phyloP scores from a whole-genome alignment of 2,797 vertebrate species.

The Helostoma temminkii region DNA sequence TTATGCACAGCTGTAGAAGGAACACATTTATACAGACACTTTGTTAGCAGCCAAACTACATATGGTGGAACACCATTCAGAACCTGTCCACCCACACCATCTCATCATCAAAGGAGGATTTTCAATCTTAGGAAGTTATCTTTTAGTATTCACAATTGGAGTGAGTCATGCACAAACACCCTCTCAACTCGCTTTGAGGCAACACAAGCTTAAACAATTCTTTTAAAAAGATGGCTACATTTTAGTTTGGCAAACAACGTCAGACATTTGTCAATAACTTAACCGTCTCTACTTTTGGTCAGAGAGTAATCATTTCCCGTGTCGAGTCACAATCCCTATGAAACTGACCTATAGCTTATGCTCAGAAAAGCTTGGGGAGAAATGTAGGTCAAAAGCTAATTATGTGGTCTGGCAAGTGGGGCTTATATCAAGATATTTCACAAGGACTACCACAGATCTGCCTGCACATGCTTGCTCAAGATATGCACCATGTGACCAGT shows the following conservation, averaged over 20 bases:
- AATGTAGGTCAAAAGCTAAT: slow-evolving; percentile 85
- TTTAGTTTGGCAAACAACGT: slow-evolving; percentile 64
- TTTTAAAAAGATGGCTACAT: slow-evolving; percentile 56
- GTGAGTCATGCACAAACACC: slow-evolving; percentile 70
- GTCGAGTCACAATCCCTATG: slow-evolving; percentile 56
- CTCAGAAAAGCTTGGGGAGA: slow-evolving; percentile 61
- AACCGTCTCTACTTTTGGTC: slow-evolving; percentile 30
- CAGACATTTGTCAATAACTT: slow-evolving; percentile 52
- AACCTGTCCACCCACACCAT: slow-evolving; percentile 73
- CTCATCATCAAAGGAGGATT: slow-evolving; percentile 70
- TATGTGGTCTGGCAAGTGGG: slow-evolving; percentile 76
- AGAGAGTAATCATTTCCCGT: slow-evolving; percentile 55
- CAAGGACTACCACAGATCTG: slow-evolving; percentile 74
- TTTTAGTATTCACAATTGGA: slow-evolving; percentile 65
- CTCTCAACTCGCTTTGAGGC: slow-evolving; percentile 61
- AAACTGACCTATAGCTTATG: slow-evolving; percentile 72
- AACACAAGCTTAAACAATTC: slow-evolving; percentile 70
- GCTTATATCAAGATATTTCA: slow-evolving; percentile 81
- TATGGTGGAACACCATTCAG: slow-evolving; percentile 48
- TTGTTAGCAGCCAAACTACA: slow-evolving; percentile 43
- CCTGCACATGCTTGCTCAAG: slow-evolving; percentile 74
- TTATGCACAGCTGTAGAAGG: slow-evolving; percentile 4
- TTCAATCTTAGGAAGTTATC: slow-evolving; percentile 66
- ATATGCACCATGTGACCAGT: slow-evolving; percentile 73
- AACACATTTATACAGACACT: slow-evolving; percentile 47